These are phyloP conservation scores for Platycercus adscitus DNA, from an alignment of 2,113 vertebrate species.

Conservation along the genomic window DNA sequence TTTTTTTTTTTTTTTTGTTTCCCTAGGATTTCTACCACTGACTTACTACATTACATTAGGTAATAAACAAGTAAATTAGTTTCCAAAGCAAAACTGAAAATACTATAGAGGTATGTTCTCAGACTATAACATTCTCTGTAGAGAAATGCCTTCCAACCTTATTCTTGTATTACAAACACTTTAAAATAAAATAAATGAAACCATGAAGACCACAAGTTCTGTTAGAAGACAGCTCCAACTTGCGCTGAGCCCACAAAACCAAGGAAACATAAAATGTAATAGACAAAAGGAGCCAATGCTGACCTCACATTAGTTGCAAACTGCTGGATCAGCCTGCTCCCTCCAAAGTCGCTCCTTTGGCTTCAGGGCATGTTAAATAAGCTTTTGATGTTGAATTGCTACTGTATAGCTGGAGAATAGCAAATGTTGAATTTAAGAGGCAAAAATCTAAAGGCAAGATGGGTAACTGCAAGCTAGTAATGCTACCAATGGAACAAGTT, in stretches of 20 bases:
- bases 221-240: background rate
- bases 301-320: conserved; percentile 5
- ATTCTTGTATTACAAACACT: background rate
- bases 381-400: conserved; percentile 15
- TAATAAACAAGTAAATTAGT: background rate
- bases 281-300: background rate
- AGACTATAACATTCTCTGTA: background rate
- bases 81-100: background rate
- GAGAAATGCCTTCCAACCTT: background rate
- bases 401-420: background rate
- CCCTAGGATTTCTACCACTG: background rate
- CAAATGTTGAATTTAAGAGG: background rate
- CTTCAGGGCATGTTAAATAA: conserved; percentile 26
- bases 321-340: conserved; percentile 2
- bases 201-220: background rate
- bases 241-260: background rate
- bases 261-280: background rate
- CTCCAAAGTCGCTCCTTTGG: conserved; percentile 15
- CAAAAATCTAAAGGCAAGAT: background rate
- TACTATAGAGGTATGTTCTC: background rate
- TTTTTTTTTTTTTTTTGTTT: background rate
- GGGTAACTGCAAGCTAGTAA: background rate
- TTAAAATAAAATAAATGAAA: background rate
- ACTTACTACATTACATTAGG: background rate
- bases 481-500: background rate